phyloP scores from a whole-genome alignment of 2,113 vertebrate genomes.

The Melanotaenia duboulayi region DNA sequence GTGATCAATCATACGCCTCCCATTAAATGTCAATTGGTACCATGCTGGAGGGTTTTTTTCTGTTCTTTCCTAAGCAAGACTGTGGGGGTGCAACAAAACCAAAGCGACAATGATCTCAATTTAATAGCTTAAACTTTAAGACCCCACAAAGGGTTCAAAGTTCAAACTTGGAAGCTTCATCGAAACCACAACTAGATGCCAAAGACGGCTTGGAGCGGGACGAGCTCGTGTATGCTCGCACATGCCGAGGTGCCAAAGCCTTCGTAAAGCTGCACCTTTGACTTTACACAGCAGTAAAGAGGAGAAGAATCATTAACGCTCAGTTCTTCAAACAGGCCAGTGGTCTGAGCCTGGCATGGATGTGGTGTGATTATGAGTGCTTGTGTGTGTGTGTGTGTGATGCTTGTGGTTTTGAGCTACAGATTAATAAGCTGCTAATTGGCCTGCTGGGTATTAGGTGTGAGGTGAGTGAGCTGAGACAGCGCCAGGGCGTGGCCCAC shows the following conservation, averaged over 20 bases:
- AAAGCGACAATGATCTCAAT: slow-evolving; percentile 59
- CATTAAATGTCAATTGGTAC: slow-evolving; percentile 73
- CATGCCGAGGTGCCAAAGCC: slow-evolving; percentile 71
- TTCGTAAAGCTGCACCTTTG: slow-evolving; percentile 76
- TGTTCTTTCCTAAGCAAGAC: slow-evolving; percentile 26
- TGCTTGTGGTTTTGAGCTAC: slow-evolving; percentile 70
- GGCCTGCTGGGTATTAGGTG: slow-evolving; percentile 75
- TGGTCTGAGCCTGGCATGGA: slow-evolving; percentile 54
- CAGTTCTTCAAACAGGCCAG: slow-evolving; percentile 69
- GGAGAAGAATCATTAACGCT: slow-evolving; percentile 79
- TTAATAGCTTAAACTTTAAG: slow-evolving; percentile 71
- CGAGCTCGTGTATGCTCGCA: slow-evolving; percentile 5
- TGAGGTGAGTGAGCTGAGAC: slow-evolving; percentile 60
- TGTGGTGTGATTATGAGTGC: slow-evolving; percentile 54
- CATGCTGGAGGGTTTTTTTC: slow-evolving; percentile 22
- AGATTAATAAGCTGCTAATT: slow-evolving; percentile 82
- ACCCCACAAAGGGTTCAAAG: slow-evolving; percentile 66
- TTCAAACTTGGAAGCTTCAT: slow-evolving; percentile 73
- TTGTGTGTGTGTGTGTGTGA: slow-evolving; percentile 40
- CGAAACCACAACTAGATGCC: slow-evolving; percentile 67
- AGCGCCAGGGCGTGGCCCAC: slow-evolving; percentile 41
- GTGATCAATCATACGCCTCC: slow-evolving; percentile 74
- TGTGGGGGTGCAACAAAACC: slow-evolving; percentile 39
- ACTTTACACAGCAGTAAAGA: slow-evolving; percentile 76
- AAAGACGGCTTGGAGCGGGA: slow-evolving; percentile 34